Percentiles rank a stretch among this genome's conserved stretches.
Evolutionary conservation across 2,888 invertebrate species (phyloP).

Genomic region (Drosophila villosipedis): DNA sequence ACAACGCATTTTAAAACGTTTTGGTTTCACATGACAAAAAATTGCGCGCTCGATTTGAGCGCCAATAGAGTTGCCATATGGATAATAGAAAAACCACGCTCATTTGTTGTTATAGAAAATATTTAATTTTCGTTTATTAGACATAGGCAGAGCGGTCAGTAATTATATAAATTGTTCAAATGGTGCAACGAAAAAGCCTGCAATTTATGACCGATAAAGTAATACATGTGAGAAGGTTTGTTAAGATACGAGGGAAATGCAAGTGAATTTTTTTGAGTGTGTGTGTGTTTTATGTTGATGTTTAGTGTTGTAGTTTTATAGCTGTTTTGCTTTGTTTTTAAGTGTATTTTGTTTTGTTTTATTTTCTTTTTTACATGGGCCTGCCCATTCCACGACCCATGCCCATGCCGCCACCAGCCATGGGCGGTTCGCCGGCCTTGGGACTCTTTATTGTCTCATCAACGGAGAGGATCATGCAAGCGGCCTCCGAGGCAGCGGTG

Average conservation of each 20-base stretch:
- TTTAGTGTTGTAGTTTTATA: constrained; percentile 37
- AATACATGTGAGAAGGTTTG: constrained; percentile 61
- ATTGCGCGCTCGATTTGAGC: not conserved
- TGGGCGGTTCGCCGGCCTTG: constrained; percentile 86
- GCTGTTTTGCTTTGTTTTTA: constrained; percentile 18
- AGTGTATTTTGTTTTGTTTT: constrained; percentile 26
- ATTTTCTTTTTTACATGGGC: constrained; percentile 86
- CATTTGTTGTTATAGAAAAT: constrained; percentile 48
- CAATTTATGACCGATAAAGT: constrained; percentile 54
- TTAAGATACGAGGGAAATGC: constrained; percentile 64
- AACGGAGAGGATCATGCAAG: constrained; percentile 96
- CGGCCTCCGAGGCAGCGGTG: constrained; percentile 97
- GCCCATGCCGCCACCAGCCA: constrained; percentile 85
- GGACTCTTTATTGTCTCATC: constrained; percentile 99
- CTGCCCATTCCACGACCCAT: constrained; percentile 91
- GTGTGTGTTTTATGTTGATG: constrained; percentile 45
- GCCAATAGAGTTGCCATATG: not conserved
- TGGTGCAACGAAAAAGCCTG: constrained; percentile 48
- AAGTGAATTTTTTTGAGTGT: constrained; percentile 49
- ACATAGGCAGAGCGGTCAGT: constrained; percentile 67
- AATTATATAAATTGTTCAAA: constrained; percentile 49
- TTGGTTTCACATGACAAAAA: not conserved
- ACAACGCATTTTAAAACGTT: not conserved
- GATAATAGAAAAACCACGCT: constrained; percentile 2
- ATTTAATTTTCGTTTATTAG: constrained; percentile 53